Base-by-base conservation (phyloP, 1,140 invertebrate genomes). In the Musca vetustissima region DNA sequence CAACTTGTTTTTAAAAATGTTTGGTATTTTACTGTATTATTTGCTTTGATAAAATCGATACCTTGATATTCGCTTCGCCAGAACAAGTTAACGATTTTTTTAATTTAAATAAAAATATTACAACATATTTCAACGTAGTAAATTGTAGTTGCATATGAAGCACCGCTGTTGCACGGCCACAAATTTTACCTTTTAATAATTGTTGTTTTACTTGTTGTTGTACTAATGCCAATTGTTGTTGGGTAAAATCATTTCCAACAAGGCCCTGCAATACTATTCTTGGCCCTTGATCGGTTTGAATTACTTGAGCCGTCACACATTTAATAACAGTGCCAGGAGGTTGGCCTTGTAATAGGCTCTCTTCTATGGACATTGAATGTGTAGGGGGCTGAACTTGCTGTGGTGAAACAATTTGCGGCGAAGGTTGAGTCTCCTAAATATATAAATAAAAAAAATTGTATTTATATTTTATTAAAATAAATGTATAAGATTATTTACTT, bases 131-230 rank as follows among this genome's bases (percentile, higher is more conserved):
- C n/a, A n/a, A n/a, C n/a, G n/a, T n/a, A n/a, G n/a, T n/a, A n/a
- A n/a, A n/a, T n/a, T n/a, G n/a, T n/a, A n/a, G n/a, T n/a, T n/a
- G n/a, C n/a, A n/a, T n/a, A n/a, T n/a, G n/a, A n/a, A n/a, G n/a
- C n/a, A n/a, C n/a, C n/a, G n/a, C n/a, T n/a, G n/a, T n/a, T n/a
- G n/a, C n/a, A n/a, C n/a, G n/a, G n/a, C n/a, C n/a, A n/a, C n/a
- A n/a, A n/a, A n/a, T 4, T 17, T 43, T 79, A 92, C 91, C 91
- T 89, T 93, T 94, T 36, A 94, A 83, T 36, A 94, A 79, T 77
- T 94, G 92, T 75, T 93, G 92, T 83, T 94, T 94, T 1, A 95
- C 92, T 85, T 95, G 93, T 73, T 93, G 90, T 74, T 94, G 92
- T 0, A 95, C 91, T 69, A 92, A 85, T 0, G 89, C 86, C 59